Base-by-base conservation (phyloP, 2,888 invertebrate species). In the Marronus borbonicus region DNA sequence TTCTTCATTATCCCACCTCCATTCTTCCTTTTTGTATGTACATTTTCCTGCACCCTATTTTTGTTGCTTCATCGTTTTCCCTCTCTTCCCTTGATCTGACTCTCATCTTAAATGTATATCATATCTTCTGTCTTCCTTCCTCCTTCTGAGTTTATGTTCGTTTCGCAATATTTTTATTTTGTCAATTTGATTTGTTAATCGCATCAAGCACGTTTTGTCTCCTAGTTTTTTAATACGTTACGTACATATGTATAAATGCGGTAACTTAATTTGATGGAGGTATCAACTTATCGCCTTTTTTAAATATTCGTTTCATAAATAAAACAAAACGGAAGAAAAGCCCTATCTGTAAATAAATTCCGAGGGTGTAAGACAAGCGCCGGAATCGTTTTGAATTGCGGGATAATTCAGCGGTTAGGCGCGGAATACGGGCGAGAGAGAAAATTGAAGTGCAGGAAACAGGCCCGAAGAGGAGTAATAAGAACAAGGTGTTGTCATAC, bases 401-500 rank as follows among this genome's bases (percentile, higher is more conserved):
- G 80, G 84, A 85, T 85, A 85, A 84, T 85, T 84, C 83, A 84
- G 83, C 81, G 82, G 81, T 82, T 81, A 81, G 82, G 81, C 82
- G 80, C 72, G 78, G 81, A 80, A 80, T 80, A 81, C 81, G 80
- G 79, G 79, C 81, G 80, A 12, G 55, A 69, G 81, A 82, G 84
- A 81, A 85, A 84, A 85, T 85, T 85, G 84, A 85, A 85, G 84
- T 84, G 84, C 82, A 82, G 81, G 83, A 81, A 82, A 81, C 81
- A 80, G 81, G 80, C 80, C 80, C 58, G 79, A 80, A 81, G 81
- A 79, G 81, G 81, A 82, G 82, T 82, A 83, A 83, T 81, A 84
- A 83, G 82, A 84, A 83, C 81, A 83, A 84, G 83, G 85, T 85
- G 83, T 84, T 83, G 85, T 85, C 86, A 86, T 87, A 85, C 85